A percentile compares a stretch with the other conserved stretches of the same genome.
These are phyloP conservation scores for Garrulus glandarius DNA, from an alignment of 2,797 vertebrate species.

Conservation along the genomic window DNA sequence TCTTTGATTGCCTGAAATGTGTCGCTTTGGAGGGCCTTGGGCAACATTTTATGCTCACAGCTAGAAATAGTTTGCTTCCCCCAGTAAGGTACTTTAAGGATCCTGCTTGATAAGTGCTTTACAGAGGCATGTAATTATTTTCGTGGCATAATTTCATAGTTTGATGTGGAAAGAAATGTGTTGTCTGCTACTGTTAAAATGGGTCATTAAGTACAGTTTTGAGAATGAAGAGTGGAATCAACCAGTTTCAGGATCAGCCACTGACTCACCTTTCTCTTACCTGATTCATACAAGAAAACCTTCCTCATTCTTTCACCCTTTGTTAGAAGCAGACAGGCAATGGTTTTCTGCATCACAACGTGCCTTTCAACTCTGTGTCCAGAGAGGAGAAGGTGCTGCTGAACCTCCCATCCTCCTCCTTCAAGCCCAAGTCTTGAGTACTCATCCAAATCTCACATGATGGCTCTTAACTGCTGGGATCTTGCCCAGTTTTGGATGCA, in stretches of 20 bases:
- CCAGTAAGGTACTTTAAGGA: background rate
- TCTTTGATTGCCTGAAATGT: background rate
- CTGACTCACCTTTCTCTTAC: background rate
- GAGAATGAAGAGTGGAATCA: background rate
- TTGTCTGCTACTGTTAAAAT: background rate
- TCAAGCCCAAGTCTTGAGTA: fast-evolving
- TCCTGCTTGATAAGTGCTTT: background rate
- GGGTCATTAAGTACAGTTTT: background rate
- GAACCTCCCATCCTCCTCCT: background rate
- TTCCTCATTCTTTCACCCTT: background rate
- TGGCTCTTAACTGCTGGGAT: background rate
- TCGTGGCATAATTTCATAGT: background rate
- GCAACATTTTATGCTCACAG: background rate
- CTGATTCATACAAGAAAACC: background rate
- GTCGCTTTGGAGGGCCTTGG: background rate
- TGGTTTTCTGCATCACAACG: fast-evolving
- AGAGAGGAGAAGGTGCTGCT: background rate
- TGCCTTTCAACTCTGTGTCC: background rate
- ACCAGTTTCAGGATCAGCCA: background rate
- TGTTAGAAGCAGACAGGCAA: background rate
- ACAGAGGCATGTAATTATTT: background rate
- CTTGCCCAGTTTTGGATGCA: background rate
- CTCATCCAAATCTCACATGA: background rate
- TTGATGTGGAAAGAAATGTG: background rate
- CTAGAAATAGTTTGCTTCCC: background rate